Evolutionary conservation across 2,113 vertebrate species (phyloP).

Genomic region (Pseudorhombus dupliciocellatus): DNA sequence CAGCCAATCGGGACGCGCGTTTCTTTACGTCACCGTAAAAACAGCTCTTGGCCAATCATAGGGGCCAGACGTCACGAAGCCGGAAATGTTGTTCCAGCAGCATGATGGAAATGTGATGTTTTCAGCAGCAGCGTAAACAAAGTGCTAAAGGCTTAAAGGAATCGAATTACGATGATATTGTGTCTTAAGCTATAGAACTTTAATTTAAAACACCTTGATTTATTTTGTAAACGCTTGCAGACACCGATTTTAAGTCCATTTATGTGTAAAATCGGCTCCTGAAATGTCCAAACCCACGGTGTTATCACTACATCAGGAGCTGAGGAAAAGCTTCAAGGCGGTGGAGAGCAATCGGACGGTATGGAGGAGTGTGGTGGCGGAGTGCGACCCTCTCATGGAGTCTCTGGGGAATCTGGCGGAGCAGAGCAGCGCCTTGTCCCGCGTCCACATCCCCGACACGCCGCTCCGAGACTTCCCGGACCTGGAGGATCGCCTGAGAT

Average conservation of each 20-base stretch:
- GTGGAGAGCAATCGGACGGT: conserved; percentile 71
- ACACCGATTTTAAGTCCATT: too few relatives aligned
- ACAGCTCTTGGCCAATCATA: conserved; percentile 10
- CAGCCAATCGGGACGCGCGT: conserved; percentile 63
- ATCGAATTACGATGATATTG: fast-evolving
- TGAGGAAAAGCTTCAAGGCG: conserved; percentile 80
- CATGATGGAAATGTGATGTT: conserved; percentile 34
- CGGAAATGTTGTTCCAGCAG: conserved; percentile 45
- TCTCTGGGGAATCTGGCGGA: conserved; percentile 85
- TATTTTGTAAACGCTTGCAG: not conserved
- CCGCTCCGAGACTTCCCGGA: conserved; percentile 80
- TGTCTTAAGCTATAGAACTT: not conserved
- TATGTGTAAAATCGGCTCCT: not conserved
- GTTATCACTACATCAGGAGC: conserved; percentile 64
- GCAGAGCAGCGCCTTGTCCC: conserved; percentile 81
- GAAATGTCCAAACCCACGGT: conserved; percentile 68
- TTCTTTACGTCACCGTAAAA: not conserved
- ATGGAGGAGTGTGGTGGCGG: conserved; percentile 74
- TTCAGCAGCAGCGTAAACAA: not conserved
- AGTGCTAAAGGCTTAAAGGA: not conserved
- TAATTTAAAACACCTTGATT: not conserved
- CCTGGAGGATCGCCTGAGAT: conserved; percentile 78
- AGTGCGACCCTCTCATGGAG: conserved; percentile 77
- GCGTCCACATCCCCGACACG: conserved; percentile 68
- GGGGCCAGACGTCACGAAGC: conserved; percentile 35